Percentiles rank a stretch among this genome's conserved stretches.
phyloP scores from a whole-genome alignment of 2,797 vertebrate genomes.

The Vultur gryphus region DNA sequence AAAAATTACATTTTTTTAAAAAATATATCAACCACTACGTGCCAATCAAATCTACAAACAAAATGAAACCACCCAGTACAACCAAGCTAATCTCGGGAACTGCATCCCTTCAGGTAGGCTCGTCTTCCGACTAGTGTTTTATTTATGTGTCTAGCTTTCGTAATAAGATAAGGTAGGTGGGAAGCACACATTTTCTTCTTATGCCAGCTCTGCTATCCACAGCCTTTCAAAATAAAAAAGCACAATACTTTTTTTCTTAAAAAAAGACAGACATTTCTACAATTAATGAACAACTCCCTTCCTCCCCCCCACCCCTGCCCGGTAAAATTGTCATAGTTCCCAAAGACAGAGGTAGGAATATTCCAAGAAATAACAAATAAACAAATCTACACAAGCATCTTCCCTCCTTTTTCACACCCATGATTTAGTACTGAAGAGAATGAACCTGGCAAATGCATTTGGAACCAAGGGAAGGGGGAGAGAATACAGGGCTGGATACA shows the following conservation, averaged over 20 bases:
- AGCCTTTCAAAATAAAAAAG: not conserved
- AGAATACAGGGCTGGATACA: not conserved
- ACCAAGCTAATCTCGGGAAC: not conserved
- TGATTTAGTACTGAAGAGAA: not conserved
- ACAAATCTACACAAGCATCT: not conserved
- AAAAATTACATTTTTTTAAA: not conserved
- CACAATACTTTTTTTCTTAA: not conserved
- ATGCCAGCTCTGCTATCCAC: not conserved
- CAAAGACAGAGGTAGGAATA: not conserved
- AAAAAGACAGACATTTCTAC: not conserved
- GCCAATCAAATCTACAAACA: not conserved
- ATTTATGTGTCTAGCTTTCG: not conserved
- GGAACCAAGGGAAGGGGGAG: not conserved
- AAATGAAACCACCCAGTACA: not conserved
- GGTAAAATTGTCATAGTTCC: not conserved
- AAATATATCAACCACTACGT: not conserved
- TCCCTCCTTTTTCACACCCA: not conserved
- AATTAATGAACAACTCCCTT: not conserved
- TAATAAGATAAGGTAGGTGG: not conserved
- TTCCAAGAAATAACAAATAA: not conserved
- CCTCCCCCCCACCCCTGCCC: too few species aligned
- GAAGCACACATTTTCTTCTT: not conserved
- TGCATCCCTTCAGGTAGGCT: not conserved
- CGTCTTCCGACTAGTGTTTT: not conserved
- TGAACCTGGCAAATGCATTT: not conserved